phyloP scores from a whole-genome alignment of 2,797 vertebrate genomes.

The Manis pentadactyla region DNA sequence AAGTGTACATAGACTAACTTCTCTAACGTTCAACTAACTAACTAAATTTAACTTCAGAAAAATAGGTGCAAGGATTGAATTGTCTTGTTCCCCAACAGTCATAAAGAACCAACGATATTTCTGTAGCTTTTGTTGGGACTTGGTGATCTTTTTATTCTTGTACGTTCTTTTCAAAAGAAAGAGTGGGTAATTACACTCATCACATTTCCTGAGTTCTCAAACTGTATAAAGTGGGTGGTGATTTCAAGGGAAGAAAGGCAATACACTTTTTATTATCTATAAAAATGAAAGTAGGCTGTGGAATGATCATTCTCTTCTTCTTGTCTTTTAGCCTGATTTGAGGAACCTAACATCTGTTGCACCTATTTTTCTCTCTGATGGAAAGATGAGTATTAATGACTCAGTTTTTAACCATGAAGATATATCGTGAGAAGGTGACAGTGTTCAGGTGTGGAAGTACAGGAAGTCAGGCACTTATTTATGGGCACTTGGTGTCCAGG shows the following conservation, averaged over 20 bases:
- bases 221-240: not conserved
- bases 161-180: not conserved
- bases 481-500: not conserved
- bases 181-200: slow-evolving; percentile 1
- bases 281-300: not conserved
- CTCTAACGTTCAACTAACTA: not conserved
- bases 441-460: not conserved
- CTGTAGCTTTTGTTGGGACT: not conserved
- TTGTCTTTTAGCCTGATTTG: slow-evolving; percentile 13
- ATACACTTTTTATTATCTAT: not conserved
- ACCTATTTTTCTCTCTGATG: slow-evolving; percentile 14
- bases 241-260: not conserved
- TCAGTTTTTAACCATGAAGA: not conserved
- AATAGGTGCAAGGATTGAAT: not conserved
- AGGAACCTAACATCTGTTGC: not conserved
- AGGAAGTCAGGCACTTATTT: not conserved
- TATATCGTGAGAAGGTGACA: not conserved
- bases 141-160: slow-evolving; percentile 34
- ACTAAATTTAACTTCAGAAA: slow-evolving; percentile 34
- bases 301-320: not conserved
- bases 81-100: not conserved
- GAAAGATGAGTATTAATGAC: not conserved
- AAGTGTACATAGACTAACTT: not conserved
- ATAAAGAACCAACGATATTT: not conserved
- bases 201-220: slow-evolving; percentile 44